Evolutionary conservation across 2,113 vertebrate species (phyloP), one percentile per base, ranked within the genome.

Genomic region (Syrrhaptes paradoxus): DNA sequence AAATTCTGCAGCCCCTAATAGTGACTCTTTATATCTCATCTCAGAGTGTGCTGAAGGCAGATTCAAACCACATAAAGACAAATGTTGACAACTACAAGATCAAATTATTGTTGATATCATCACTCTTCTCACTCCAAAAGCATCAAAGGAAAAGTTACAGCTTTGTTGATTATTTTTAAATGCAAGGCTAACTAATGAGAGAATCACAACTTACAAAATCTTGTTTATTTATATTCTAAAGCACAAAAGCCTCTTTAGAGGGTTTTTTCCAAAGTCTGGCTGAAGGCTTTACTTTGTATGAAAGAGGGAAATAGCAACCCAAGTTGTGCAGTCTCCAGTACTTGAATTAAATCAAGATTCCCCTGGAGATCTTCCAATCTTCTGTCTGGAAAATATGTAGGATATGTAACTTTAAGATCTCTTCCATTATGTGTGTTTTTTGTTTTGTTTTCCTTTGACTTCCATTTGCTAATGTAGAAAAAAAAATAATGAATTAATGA

Each of bases 281-380:
- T 90, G 81, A 97, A 94, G 57, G 75, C 24, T 82, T 83, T 93
- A 16, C 68, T 77, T 85, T 72, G 13, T 55, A 59, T 8, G 48
- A 84, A 89, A 87, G 57, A 24, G 7, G 71, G 45, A 45, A 93
- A 94, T 36, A 88, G n/a, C 63, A 85, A 87, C 14, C 25, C 26
- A 65, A 80, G 18, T 89, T 90, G 59, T 78, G 58, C 58, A 91
- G 57, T 43, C 85, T 96, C 84, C 28, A 91, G 54, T 49, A 85
- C 45, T 89, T 95, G 89, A 97, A 95, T 93, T 94, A 96, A 96
- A 93, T 85, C 41, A 96, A 94, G 92, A 95, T 95, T 88, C 68
- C 25, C 52, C 68, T 93, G 93, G 83, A 96, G 71, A 90, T 91
- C 83, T 94, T 93, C 88, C 92, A 92, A 77, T 96, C 85, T 96